phyloP scores from a whole-genome alignment of 2,888 invertebrate genomes.

The Busseola fusca region DNA sequence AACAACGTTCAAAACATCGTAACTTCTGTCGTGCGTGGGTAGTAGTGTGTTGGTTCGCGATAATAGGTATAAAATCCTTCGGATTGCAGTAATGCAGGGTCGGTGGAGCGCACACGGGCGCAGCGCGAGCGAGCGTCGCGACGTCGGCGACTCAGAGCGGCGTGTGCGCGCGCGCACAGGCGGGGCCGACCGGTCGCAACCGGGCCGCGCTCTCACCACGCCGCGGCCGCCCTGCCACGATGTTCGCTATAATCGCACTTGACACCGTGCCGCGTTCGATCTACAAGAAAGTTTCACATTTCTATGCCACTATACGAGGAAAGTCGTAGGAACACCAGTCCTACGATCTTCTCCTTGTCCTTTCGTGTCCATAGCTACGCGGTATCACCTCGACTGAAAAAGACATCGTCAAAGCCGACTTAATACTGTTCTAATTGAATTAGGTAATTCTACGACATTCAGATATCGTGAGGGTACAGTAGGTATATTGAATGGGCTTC shows the following conservation, averaged over 20 bases:
- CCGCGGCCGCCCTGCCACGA: slow-evolving; percentile 78
- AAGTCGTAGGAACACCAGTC: slow-evolving; percentile 66
- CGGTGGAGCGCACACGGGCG: slow-evolving; percentile 77
- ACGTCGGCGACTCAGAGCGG: slow-evolving; percentile 86
- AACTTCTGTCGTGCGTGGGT: slow-evolving; percentile 69
- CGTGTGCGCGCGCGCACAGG: slow-evolving; percentile 80
- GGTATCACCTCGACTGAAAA: slow-evolving; percentile 58
- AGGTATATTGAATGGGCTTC: slow-evolving; percentile 74
- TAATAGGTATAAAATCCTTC: slow-evolving; percentile 69
- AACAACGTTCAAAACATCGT: slow-evolving; percentile 76
- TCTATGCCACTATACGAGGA: slow-evolving; percentile 80
- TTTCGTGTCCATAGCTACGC: slow-evolving; percentile 49
- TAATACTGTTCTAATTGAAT: slow-evolving; percentile 80
- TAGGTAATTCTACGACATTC: slow-evolving; percentile 77
- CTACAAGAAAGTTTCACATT: slow-evolving; percentile 87
- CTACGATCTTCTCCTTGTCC: slow-evolving; percentile 47
- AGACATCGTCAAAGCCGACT: slow-evolving; percentile 70
- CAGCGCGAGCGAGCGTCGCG: slow-evolving; percentile 84
- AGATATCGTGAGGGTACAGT: slow-evolving; percentile 36
- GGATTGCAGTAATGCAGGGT: slow-evolving; percentile 67
- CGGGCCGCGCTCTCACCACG: slow-evolving; percentile 87
- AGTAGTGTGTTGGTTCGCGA: slow-evolving; percentile 59
- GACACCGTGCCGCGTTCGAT: slow-evolving; percentile 85
- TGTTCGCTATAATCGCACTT: slow-evolving; percentile 86
- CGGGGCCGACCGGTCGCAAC: slow-evolving; percentile 88